Evolutionary conservation across 2,113 vertebrate genomes (phyloP), one percentile per base, ranked within the genome.

Genomic region (Nesoenas mayeri): DNA sequence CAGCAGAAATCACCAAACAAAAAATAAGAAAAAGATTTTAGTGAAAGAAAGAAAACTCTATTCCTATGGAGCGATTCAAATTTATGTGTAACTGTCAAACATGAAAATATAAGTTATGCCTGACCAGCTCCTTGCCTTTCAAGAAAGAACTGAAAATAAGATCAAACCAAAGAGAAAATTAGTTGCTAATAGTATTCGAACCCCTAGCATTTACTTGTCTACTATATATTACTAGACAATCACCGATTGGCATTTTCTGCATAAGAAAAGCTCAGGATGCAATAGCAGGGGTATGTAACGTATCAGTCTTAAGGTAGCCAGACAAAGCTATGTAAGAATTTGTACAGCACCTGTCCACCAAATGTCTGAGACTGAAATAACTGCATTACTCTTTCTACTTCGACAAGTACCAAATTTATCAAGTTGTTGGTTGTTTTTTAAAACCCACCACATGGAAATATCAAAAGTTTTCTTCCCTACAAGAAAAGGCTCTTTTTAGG

Each of bases 401-500:
- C 90, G 74, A 87, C 73, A 69, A 96, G 73, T 78, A 92, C 80
- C 79, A 91, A 73, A 93, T 94, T 80, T 77, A 94, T 81, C 82
- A 89, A 92, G 79, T 73, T 78, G 32, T 12, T 74, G n/a, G 17
- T 9, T 53, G 34, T 94, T 93, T 74, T 62, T 83, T 69, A 40
- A 29, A 93, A 84, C 8, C 21, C 36, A 77, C 61, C 81, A 95
- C 89, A 95, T 14, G 61, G 57, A 91, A 65, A 95, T 93, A 96
- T 82, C 58, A 77, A 29, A 97, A 97, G 86, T 97, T 95, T 89
- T 85, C 90, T 70, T 93, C 62, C 85, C 58, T 77, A 61, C 57
- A 88, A 93, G 72, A 93, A 95, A 96, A 90, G 73, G 65, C 74
- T 94, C 91, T 74, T 90, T 97, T 97, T 94, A 95, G 90, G 79